Conservation (phyloP, 2,888 invertebrate genomes). For the Cantharis rufa region DNA sequence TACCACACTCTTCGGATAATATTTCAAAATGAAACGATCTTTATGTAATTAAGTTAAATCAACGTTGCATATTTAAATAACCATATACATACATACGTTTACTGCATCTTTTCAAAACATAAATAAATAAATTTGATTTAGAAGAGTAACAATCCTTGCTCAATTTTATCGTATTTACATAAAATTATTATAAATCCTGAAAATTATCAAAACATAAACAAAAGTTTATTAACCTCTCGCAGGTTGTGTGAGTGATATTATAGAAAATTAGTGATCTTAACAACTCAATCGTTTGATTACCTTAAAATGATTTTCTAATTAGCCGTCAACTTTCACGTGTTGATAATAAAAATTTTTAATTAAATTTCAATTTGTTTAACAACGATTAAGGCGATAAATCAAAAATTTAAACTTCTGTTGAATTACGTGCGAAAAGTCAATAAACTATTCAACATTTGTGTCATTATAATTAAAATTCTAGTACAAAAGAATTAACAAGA, state of each 20-base stretch:
- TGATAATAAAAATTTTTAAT: neutral
- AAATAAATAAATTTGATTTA: neutral
- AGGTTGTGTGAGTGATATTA: neutral
- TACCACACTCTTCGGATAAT: neutral
- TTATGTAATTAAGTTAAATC: neutral
- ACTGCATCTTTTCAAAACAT: neutral
- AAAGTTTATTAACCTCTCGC: neutral
- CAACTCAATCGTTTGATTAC: neutral
- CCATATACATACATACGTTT: neutral
- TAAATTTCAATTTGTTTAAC: neutral
- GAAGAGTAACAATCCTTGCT: neutral
- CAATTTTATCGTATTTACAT: neutral
- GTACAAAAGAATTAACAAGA: slow-evolving; percentile 2
- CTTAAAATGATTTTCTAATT: neutral
- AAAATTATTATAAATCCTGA: neutral
- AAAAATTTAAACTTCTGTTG: neutral
- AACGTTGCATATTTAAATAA: neutral
- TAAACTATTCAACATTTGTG: neutral
- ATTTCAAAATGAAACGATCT: neutral
- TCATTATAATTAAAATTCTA: slow-evolving; percentile 4
- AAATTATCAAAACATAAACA: neutral
- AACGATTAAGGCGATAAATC: neutral
- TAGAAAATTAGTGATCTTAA: neutral
- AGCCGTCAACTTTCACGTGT: neutral
- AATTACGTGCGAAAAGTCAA: neutral